Evolutionary conservation across 2,113 vertebrate species (phyloP).

Genomic region (Plecotus auritus): DNA sequence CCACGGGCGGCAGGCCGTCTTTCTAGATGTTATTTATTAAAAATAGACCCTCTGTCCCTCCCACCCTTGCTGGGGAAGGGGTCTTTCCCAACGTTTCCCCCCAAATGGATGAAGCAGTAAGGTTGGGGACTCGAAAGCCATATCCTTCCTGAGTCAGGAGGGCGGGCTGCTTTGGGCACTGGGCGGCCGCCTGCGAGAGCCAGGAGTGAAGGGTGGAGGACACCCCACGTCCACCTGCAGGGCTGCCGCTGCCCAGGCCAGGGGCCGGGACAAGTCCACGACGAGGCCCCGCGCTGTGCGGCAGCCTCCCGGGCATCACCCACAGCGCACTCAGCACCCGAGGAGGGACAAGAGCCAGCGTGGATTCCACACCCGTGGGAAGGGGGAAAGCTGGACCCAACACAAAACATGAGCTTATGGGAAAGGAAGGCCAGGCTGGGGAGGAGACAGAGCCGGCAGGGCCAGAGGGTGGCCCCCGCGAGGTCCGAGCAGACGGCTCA

Average conservation of each 20-base stretch:
- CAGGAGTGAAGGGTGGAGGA: accelerated
- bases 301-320: not conserved
- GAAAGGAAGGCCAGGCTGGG: not conserved
- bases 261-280: not conserved
- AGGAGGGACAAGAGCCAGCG: not conserved
- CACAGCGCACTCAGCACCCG: not conserved
- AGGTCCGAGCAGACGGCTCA: not conserved
- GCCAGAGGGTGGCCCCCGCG: not conserved
- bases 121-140: not conserved
- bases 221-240: accelerated
- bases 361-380: not conserved
- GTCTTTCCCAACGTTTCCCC: not conserved
- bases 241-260: not conserved
- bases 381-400: not conserved
- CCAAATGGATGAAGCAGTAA: not conserved
- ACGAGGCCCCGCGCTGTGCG: accelerated
- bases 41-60: not conserved
- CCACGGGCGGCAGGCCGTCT: not conserved
- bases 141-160: not conserved
- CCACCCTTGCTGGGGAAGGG: not conserved
- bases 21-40: slow-evolving; percentile 45
- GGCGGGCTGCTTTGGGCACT: not conserved
- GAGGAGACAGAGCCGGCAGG: not conserved
- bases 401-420: not conserved
- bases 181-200: not conserved